Conservation (phyloP, 1,140 invertebrate species). For the Whitmania pigra region DNA sequence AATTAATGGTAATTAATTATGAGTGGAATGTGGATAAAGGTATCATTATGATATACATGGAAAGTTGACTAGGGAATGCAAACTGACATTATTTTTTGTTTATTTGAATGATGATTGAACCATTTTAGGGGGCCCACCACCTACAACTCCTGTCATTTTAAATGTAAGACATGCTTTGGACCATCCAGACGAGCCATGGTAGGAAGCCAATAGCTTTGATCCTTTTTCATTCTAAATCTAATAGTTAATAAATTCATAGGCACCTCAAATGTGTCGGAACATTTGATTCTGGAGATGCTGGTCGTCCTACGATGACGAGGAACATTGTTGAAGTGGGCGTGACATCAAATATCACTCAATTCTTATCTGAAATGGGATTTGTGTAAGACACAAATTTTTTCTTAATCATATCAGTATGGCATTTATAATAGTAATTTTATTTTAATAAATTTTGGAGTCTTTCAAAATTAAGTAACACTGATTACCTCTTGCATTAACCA, state of each 20-base stretch:
- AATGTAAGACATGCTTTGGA: slow-evolving; percentile 35
- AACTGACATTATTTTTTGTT: no score
- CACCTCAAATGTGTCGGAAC: slow-evolving; percentile 79
- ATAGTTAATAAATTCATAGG: slow-evolving; percentile 48
- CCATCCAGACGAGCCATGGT: slow-evolving; percentile 37
- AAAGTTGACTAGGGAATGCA: no score
- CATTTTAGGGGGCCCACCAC: slow-evolving; percentile 24
- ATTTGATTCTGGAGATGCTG: slow-evolving; percentile 69
- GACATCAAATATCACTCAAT: slow-evolving; percentile 74
- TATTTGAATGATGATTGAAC: slow-evolving; percentile 20
- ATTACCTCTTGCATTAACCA: no score
- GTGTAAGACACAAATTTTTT: slow-evolving; percentile 30
- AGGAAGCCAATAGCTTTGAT: slow-evolving; percentile 60
- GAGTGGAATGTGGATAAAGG: no score
- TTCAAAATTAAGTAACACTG: no score
- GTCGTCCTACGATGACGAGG: slow-evolving; percentile 71
- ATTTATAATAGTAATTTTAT: no score
- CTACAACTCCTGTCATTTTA: slow-evolving; percentile 28
- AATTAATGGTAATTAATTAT: no score
- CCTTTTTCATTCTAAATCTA: slow-evolving; percentile 15
- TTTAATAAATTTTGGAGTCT: no score
- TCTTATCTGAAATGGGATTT: slow-evolving; percentile 74
- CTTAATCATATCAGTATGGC: no score
- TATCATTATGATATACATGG: no score
- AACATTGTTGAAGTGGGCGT: slow-evolving; percentile 82